Evolutionary conservation across 2,797 vertebrate genomes (phyloP).

Genomic region (Cyclura pinguis): DNA sequence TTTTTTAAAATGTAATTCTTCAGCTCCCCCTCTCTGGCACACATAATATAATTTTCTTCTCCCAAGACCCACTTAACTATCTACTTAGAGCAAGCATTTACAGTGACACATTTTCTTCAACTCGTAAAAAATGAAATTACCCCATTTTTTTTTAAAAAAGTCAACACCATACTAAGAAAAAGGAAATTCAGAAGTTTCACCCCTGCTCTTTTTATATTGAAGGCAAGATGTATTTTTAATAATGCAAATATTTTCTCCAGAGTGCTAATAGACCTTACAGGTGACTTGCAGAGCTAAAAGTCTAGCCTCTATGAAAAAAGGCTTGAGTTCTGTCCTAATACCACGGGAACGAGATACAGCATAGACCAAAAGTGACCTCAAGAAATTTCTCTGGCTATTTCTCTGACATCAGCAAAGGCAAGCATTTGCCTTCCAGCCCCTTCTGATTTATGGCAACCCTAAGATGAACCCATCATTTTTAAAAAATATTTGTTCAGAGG

Average conservation of each 20-base stretch:
- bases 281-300: background rate
- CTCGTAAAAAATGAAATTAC: background rate
- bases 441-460: too few species aligned
- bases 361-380: too few species aligned
- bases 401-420: too few species aligned
- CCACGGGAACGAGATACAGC: too few species aligned
- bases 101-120: background rate
- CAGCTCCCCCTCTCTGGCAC: background rate
- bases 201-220: background rate
- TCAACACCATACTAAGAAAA: background rate
- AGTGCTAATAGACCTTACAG: background rate
- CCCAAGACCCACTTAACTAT: background rate
- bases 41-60: background rate
- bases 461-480: too few species aligned
- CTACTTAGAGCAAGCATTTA: slow-evolving; percentile 2
- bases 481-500: too few species aligned
- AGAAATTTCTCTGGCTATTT: too few species aligned
- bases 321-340: too few species aligned
- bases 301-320: background rate
- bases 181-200: background rate
- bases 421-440: too few species aligned
- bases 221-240: background rate
- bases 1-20: too few species aligned
- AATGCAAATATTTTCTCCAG: background rate
- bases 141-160: background rate